Conservation (phyloP, 2,113 vertebrate species). For the Mirounga angustirostris region DNA sequence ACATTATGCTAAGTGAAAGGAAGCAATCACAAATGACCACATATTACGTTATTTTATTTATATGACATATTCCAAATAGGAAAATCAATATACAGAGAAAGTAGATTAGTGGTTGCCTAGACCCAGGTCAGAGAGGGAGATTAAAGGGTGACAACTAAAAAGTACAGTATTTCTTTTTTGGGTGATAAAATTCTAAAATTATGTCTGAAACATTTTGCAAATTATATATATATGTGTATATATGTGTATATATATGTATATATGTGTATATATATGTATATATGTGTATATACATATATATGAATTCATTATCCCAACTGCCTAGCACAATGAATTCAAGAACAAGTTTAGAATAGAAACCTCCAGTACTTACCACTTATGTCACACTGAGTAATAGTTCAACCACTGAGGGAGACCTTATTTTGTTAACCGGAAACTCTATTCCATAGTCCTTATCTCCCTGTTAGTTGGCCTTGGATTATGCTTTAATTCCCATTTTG, state of each 20-base stretch:
- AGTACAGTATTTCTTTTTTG: background rate
- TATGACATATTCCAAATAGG: background rate
- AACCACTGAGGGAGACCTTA: background rate
- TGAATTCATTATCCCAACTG: background rate
- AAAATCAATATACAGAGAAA: background rate
- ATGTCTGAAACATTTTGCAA: background rate
- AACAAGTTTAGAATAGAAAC: background rate
- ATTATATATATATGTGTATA: too few relatives aligned
- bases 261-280: too few relatives aligned
- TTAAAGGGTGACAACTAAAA: background rate
- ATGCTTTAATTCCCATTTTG: background rate
- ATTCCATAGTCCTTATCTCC: background rate
- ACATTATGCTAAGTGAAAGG: background rate
- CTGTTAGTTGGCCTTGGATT: background rate
- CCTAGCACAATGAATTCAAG: background rate
- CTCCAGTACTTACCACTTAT: background rate
- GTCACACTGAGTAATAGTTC: background rate
- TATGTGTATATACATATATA: background rate
- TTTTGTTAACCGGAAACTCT: background rate
- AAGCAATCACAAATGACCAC: background rate
- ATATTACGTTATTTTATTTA: background rate
- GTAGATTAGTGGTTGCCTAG: background rate
- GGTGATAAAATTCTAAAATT: background rate
- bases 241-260: too few relatives aligned
- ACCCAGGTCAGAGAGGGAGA: accelerated